Conservation (phyloP, 64 coral and sea anemone species). For the Catalaphyllia jardinei region DNA sequence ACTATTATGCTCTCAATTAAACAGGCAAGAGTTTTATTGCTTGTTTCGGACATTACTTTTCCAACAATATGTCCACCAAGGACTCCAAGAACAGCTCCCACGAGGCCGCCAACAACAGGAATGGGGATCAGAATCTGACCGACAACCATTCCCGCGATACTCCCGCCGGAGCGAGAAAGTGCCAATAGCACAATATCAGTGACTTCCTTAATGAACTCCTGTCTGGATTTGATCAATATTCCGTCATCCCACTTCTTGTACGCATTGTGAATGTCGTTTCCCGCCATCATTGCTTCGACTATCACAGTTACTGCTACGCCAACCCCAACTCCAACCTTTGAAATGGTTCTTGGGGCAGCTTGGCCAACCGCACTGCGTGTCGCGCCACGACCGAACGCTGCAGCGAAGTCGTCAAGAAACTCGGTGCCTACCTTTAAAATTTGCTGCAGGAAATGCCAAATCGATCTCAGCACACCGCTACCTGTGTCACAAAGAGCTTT, state of each 20-base stretch:
- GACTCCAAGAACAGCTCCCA: constrained; percentile 24
- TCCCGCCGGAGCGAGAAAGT: neutral
- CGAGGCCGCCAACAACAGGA: constrained; percentile 7
- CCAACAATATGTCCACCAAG: neutral
- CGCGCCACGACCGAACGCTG: neutral
- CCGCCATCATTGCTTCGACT: constrained; percentile 6
- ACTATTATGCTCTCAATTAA: neutral
- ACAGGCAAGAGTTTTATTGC: neutral
- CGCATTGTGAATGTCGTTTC: neutral
- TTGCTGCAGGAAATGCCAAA: neutral
- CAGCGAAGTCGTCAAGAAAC: constrained; percentile 17
- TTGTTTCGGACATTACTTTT: neutral
- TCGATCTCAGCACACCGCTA: neutral
- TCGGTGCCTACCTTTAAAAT: neutral
- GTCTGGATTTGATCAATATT: neutral
- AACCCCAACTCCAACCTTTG: neutral
- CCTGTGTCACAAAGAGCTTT: neutral
- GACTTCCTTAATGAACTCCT: neutral
- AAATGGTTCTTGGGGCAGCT: neutral
- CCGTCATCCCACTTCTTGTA: neutral
- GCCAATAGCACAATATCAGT: neutral
- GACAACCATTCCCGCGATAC: neutral
- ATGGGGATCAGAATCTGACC: neutral
- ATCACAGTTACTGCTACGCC: neutral
- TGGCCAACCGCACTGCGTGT: neutral